Evolutionary conservation across 2,888 invertebrate genomes (phyloP), one percentile per base, ranked within the genome.

Genomic region (Cryptophagus acutangulus): DNA sequence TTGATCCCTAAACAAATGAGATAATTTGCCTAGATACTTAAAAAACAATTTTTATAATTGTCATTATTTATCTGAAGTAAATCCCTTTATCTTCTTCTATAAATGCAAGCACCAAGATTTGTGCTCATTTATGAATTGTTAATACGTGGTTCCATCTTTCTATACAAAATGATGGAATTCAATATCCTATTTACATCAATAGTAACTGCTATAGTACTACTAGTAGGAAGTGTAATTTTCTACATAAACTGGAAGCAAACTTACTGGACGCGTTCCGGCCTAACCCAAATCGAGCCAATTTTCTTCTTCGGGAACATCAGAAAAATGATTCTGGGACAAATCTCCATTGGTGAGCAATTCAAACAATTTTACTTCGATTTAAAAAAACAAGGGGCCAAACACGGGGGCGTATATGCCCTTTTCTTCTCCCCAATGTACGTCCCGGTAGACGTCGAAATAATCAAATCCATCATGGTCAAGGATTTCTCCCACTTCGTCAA

Each of bases 301-400:
- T 20, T 20, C 24, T 20, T 20, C n/a, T 20, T 20, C 24, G 24
- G 24, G n/a, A 20, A 20, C 24, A 20, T n/a, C 24, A 20, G n/a
- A n/a, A 20, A 20, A 20, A 20, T 20, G 24, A 20, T 20, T 20
- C 6, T 20, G n/a, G n/a, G n/a, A 20, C 6, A 20, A n/a, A 6
- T 20, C n/a, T 20, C 24, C 6, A 6, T 20, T 20, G 24, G 24
- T 6, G 24, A 20, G n/a, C 24, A 20, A 20, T 20, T 20, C n/a
- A 8, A 8, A n/a, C 6, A 20, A 6, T 8, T 20, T 20, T 20
- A 20, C 24, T 8, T 8, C 6, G n/a, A 20, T 8, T 20, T 20
- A 8, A 20, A 20, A 20, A n/a, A 20, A 20, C 24, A 20, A 20
- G 24, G 24, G 6, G 24, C 24, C n/a, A 20, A 20, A 20, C 24